Evolutionary conservation across 2,888 invertebrate species (phyloP).

Genomic region (Scaptomyza reducta): DNA sequence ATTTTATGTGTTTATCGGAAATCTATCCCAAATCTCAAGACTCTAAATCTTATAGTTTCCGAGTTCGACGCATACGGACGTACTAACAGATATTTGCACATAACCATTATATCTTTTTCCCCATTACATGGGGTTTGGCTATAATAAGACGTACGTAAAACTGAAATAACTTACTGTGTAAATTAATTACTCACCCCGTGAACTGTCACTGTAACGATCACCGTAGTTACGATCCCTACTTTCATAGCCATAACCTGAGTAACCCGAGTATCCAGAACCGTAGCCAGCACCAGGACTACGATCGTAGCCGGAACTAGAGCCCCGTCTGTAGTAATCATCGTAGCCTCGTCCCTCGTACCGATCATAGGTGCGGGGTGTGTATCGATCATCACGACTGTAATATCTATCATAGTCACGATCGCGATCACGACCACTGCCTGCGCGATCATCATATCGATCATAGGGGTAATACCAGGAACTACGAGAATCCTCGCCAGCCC

Average conservation of each 20-base stretch:
- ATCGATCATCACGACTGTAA: constrained; percentile 77
- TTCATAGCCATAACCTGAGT: constrained; percentile 81
- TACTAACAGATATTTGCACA: too few relatives aligned
- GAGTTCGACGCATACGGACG: too few relatives aligned
- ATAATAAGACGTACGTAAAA: too few relatives aligned
- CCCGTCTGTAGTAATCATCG: constrained; percentile 64
- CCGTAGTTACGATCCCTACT: constrained; percentile 79
- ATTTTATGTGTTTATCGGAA: too few relatives aligned
- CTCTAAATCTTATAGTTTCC: too few relatives aligned
- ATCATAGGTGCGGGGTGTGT: constrained; percentile 71
- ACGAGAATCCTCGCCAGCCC: constrained; percentile 77
- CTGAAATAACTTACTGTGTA: not conserved
- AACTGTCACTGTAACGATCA: constrained; percentile 74
- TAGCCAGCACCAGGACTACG: constrained; percentile 77
- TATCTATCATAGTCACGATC: constrained; percentile 77
- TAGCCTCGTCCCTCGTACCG: constrained; percentile 77
- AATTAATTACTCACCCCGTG: constrained; percentile 43
- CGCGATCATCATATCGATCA: constrained; percentile 81
- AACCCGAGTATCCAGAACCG: constrained; percentile 47
- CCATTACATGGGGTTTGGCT: too few relatives aligned
- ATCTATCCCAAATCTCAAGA: too few relatives aligned
- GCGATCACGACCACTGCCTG: constrained; percentile 43
- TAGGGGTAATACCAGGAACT: constrained; percentile 79
- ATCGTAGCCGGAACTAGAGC: constrained; percentile 58
- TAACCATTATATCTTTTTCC: too few relatives aligned